Evolutionary conservation across 1,140 invertebrate species (phyloP), one percentile per base, ranked within the genome.

Genomic region (Drosophila mojavensis): DNA sequence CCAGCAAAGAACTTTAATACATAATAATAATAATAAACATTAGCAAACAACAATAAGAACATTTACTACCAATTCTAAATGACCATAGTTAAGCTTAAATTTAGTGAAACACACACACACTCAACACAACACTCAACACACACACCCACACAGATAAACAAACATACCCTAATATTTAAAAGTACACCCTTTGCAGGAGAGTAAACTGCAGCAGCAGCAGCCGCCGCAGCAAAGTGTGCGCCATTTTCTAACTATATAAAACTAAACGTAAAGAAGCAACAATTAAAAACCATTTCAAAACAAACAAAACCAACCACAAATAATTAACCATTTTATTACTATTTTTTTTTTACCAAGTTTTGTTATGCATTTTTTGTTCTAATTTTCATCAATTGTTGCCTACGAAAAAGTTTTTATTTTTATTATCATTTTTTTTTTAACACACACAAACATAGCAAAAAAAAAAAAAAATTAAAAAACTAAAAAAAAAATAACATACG

Each of bases 61-160:
- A 83, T 83, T 79, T 86, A 86, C 83, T 78, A 86, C 76, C 83
- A 86, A 86, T 86, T 86, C 83, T 86, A 86, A 86, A 88, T 86
- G 84, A 88, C 79, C 84, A 86, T 86, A 86, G 80, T 86, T 86
- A 86, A 86, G 83, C 80, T 88, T 86, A 86, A 83, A 71, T 75
- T 89, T 86, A 86, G 83, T 86, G 77, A 79, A 60, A 85, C 77
- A 56, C 59, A 67, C 67, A 78, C 70, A n/a, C n/a, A 17, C 17
- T 17, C 17, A 0, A 17, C 17, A 17, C 17, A 81, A n/a, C n/a
- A 17, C 17, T 17, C 17, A 0, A 17, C 17, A 17, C 17, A 81
- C 51, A 54, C 26, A 54, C 24, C 74, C 36, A 79, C 63, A 81
- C 61, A 77, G 59, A 65, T 41, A 80, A 47, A 72, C 62, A 73